phyloP scores from a whole-genome alignment of 35 echinoderm and acorn worm genomes.

The Nesometra sesokonis region DNA sequence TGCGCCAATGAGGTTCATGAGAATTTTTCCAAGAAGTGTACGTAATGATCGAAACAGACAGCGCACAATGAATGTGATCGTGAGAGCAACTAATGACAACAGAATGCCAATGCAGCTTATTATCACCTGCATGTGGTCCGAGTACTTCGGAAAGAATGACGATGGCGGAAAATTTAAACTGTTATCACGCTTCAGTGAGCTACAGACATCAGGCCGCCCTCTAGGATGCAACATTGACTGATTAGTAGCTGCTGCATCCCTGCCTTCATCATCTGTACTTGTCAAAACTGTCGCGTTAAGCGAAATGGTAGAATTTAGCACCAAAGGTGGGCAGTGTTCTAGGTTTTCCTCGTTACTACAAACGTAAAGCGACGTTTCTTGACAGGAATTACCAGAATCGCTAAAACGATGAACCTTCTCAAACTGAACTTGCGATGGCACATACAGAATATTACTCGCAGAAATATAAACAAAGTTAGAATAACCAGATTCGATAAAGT shows the following conservation, averaged over 20 bases:
- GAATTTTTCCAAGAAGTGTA: not conserved
- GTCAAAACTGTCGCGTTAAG: not conserved
- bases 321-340: not conserved
- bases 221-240: not conserved
- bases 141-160: not conserved
- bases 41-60: conserved; percentile 2
- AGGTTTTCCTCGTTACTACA: not conserved
- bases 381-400: not conserved
- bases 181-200: not conserved
- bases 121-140: not conserved
- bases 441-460: not conserved
- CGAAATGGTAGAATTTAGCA: not conserved
- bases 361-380: not conserved
- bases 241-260: not conserved
- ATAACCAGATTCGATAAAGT: not conserved
- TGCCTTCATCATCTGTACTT: not conserved
- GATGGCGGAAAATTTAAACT: not conserved
- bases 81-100: not conserved
- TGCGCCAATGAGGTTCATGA: conserved; percentile 8
- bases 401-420: not conserved
- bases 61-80: not conserved
- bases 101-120: not conserved
- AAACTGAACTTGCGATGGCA: not conserved
- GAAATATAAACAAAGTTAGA: not conserved
- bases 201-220: not conserved